Conservation (phyloP, 2,888 invertebrate genomes). For the Alcis repandata region DNA sequence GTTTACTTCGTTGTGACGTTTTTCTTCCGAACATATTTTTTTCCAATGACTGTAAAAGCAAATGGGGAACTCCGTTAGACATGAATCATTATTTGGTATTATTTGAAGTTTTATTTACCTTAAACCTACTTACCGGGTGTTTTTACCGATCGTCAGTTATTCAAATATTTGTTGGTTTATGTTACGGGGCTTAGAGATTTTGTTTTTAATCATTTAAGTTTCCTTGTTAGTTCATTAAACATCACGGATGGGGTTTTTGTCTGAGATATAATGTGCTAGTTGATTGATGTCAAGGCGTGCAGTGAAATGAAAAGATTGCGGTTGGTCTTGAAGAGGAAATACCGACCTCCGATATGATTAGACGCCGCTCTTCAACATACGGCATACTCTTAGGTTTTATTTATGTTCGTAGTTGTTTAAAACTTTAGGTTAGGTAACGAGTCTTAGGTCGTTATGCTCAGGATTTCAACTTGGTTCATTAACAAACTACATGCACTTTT, state of each 20-base stretch:
- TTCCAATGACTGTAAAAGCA: not conserved
- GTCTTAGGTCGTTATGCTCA: too few species aligned
- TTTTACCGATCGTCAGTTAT: not conserved
- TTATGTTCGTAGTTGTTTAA: too few species aligned
- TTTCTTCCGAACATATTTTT: not conserved
- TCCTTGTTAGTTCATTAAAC: conserved; percentile 14
- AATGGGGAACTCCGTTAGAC: conserved; percentile 16
- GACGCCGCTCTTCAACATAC: too few species aligned
- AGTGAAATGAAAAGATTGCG: not conserved
- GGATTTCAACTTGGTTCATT: too few species aligned
- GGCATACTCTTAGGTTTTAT: too few species aligned
- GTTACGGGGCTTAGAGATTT: not conserved
- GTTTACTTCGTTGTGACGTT: not conserved
- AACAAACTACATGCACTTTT: too few species aligned
- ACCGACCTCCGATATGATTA: not conserved
- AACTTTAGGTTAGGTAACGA: too few species aligned
- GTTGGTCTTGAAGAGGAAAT: not conserved
- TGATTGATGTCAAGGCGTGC: not conserved
- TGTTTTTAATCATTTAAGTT: not conserved
- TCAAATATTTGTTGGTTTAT: conserved; percentile 3
- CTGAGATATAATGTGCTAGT: not conserved
- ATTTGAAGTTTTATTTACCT: conserved; percentile 14
- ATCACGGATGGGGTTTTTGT: conserved; percentile 4
- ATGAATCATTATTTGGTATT: not conserved
- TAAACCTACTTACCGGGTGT: not conserved